A percentile compares a stretch with the other conserved stretches of the same genome.
These are phyloP conservation scores for Falco columbarius DNA, from an alignment of 2,797 vertebrate species.

Conservation along the genomic window DNA sequence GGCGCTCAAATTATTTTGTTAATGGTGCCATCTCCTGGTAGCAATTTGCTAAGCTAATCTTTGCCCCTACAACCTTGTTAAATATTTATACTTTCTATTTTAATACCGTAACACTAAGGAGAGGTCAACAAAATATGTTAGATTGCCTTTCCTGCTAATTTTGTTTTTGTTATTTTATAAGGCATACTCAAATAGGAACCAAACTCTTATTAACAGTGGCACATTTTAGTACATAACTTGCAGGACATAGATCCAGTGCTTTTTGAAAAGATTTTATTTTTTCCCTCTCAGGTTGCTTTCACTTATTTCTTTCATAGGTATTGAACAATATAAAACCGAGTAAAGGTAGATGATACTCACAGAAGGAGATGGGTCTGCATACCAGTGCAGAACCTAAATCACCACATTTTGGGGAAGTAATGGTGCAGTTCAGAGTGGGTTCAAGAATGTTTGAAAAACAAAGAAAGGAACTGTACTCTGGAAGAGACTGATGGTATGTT, in stretches of 20 bases:
- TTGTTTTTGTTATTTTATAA: background rate
- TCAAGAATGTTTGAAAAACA: background rate
- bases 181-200: background rate
- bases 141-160: background rate
- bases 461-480: background rate
- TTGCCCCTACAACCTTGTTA: background rate
- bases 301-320: background rate
- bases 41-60: slow-evolving; percentile 54
- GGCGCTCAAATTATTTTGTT: slow-evolving; percentile 81
- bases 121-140: background rate
- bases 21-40: slow-evolving; percentile 84
- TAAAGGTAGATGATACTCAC: background rate
- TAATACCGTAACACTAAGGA: background rate
- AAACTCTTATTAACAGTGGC: background rate
- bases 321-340: background rate
- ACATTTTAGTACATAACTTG: background rate
- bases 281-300: background rate
- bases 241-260: background rate
- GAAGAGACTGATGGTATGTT: background rate
- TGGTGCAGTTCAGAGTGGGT: background rate
- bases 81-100: background rate
- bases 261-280: background rate
- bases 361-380: background rate
- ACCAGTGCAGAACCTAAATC: background rate
- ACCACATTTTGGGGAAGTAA: background rate